Evolutionary conservation across 2,888 invertebrate species (phyloP).

Genomic region (Cantharis rufa): DNA sequence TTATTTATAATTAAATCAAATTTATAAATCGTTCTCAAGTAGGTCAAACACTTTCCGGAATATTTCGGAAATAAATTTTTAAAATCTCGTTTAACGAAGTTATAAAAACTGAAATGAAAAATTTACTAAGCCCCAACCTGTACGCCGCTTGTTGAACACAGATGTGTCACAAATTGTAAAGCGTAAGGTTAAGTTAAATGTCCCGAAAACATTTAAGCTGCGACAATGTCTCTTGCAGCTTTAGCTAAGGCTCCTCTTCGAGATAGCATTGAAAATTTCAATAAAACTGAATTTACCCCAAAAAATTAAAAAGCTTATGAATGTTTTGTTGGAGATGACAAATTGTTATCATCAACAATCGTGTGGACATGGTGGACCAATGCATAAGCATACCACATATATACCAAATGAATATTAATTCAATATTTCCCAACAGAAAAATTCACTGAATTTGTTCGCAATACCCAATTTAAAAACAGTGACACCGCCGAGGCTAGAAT

Average conservation of each 20-base stretch:
- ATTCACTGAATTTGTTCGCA: conserved; percentile 46
- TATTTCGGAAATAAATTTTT: background rate
- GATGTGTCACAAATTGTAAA: conserved; percentile 48
- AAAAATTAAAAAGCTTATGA: background rate
- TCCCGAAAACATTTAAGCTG: conserved; percentile 53
- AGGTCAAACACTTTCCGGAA: background rate
- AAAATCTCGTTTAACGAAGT: background rate
- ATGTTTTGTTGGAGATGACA: background rate
- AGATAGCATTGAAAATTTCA: background rate
- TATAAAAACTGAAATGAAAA: background rate
- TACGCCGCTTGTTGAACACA: conserved; percentile 47
- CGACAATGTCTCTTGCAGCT: conserved; percentile 50
- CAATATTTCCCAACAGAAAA: conserved; percentile 53
- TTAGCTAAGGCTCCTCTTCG: background rate
- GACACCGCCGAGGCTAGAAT: conserved; percentile 34
- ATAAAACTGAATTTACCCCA: background rate
- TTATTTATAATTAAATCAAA: conserved; percentile 2
- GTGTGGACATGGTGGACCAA: background rate
- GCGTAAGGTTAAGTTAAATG: conserved; percentile 52
- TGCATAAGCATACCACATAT: conserved; percentile 1
- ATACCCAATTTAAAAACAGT: conserved; percentile 41
- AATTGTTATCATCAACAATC: background rate
- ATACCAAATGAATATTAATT: conserved; percentile 52
- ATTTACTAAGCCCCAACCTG: conserved; percentile 18
- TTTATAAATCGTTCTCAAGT: background rate